Evolutionary conservation across 1,140 invertebrate species (phyloP).

Genomic region (Aphis craccivora): DNA sequence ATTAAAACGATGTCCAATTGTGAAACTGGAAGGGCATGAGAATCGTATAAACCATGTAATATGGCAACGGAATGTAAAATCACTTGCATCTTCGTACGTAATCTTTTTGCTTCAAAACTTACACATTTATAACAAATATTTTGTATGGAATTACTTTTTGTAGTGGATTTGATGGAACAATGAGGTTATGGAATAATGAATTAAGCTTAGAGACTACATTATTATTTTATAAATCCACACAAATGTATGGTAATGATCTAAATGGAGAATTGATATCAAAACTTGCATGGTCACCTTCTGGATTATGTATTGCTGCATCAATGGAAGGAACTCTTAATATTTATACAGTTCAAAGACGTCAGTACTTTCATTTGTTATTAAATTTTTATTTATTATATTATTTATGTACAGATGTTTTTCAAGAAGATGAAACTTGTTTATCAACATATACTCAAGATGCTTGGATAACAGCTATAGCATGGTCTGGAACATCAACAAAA

Average conservation of each 20-base stretch:
- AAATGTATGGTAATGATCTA: conserved; percentile 67
- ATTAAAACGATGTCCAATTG: conserved; percentile 54
- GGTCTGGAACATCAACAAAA: conserved; percentile 39
- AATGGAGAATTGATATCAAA: conserved; percentile 67
- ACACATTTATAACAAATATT: neutral
- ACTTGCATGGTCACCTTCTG: conserved; percentile 68
- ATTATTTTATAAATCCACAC: conserved; percentile 69
- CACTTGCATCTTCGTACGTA: conserved; percentile 66
- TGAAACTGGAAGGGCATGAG: conserved; percentile 68
- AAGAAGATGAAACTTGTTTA: conserved; percentile 50
- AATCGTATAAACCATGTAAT: conserved; percentile 66
- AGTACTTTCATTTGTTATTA: conserved; percentile 10
- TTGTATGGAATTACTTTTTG: neutral
- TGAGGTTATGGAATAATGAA: conserved; percentile 69
- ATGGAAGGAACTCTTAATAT: conserved; percentile 71
- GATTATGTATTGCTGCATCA: conserved; percentile 68
- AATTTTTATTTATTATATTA: neutral
- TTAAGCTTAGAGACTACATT: conserved; percentile 69
- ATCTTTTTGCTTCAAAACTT: neutral
- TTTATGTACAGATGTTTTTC: conserved; percentile 37
- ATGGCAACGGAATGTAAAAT: conserved; percentile 65
- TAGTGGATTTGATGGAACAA: conserved; percentile 73
- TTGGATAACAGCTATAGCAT: conserved; percentile 54
- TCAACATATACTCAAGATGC: conserved; percentile 38
- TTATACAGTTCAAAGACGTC: conserved; percentile 57